phyloP scores from a whole-genome alignment of 1,140 invertebrate genomes.

The Charaxes varanes region DNA sequence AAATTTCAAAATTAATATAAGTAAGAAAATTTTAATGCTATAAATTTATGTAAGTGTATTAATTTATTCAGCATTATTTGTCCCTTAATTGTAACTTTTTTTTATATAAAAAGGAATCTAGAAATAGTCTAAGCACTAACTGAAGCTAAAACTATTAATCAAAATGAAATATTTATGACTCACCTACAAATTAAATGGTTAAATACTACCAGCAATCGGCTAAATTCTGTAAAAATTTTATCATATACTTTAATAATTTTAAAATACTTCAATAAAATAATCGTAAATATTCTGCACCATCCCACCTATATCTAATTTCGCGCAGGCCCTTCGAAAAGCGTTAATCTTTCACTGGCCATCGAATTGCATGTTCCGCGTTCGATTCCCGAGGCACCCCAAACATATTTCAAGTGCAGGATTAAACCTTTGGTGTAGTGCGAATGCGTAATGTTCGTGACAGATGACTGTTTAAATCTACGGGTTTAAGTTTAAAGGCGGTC shows the following conservation, averaged over 20 bases:
- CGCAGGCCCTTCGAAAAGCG: conserved; percentile 20
- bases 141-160: too few relatives aligned
- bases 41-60: too few relatives aligned
- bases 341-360: conserved; percentile 45
- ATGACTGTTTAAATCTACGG: conserved; percentile 46
- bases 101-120: too few relatives aligned
- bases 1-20: not conserved
- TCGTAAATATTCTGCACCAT: not conserved
- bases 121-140: too few relatives aligned
- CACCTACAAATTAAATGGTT: too few relatives aligned
- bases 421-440: conserved; percentile 54
- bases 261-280: too few relatives aligned
- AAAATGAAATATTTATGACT: too few relatives aligned
- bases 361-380: conserved; percentile 44
- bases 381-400: conserved; percentile 25
- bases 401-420: conserved; percentile 69
- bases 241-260: too few relatives aligned
- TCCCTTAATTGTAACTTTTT: too few relatives aligned
- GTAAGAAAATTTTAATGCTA: too few relatives aligned
- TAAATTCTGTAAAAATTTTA: not conserved
- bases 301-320: conserved; percentile 15
- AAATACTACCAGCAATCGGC: too few relatives aligned
- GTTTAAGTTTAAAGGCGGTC: conserved; percentile 47
- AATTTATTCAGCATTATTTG: too few relatives aligned
- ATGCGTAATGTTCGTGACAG: conserved; percentile 62